These are phyloP conservation scores for Sisor rabdophorus DNA, from an alignment of 2,113 vertebrate species.

Conservation along the genomic window DNA sequence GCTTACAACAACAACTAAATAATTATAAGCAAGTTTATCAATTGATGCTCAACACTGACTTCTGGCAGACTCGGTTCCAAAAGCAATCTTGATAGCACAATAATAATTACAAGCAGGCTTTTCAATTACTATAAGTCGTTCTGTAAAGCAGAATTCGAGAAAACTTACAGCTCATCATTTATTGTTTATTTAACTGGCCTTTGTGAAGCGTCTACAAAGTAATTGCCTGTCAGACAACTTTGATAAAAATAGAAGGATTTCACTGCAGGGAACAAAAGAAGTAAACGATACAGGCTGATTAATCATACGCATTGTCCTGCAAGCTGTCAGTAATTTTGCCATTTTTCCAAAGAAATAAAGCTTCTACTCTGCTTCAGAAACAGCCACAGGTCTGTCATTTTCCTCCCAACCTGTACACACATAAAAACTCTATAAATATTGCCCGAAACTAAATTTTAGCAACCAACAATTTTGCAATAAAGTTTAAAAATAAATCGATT, in stretches of 20 bases:
- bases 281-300: not conserved
- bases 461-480: not conserved
- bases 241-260: conserved; percentile 2
- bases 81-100: not conserved
- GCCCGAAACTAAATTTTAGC: not conserved
- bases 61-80: not conserved
- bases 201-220: not conserved
- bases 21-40: conserved; percentile 13
- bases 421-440: not conserved
- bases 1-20: not conserved
- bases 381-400: not conserved
- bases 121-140: conserved; percentile 1
- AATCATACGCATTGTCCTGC: not conserved
- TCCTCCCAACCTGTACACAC: not conserved
- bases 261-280: not conserved
- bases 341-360: not conserved
- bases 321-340: not conserved
- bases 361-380: not conserved
- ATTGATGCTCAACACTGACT: not conserved
- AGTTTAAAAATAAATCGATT: not conserved
- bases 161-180: not conserved
- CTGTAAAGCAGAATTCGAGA: not conserved
- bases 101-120: not conserved
- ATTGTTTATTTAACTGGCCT: not conserved
- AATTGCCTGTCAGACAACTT: not conserved